These are phyloP conservation scores for Acipenser transmontanus DNA, from an alignment of 2,797 vertebrate species.

Conservation along the genomic window DNA sequence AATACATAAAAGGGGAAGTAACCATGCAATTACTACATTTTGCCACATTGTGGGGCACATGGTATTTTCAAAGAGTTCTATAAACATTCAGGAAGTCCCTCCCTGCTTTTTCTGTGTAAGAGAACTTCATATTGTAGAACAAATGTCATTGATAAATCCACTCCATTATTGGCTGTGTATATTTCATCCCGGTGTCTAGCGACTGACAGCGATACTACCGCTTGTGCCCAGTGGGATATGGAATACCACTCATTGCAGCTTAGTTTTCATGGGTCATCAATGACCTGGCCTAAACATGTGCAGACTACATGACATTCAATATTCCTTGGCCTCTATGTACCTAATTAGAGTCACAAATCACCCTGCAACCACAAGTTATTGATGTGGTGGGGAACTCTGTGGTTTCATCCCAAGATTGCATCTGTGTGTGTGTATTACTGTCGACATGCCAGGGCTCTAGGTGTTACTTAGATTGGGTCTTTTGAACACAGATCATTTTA, in stretches of 20 bases:
- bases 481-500: slow-evolving; percentile 1
- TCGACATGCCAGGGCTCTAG: neutral
- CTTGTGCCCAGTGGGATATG: slow-evolving; percentile 1
- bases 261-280: slow-evolving; percentile 8
- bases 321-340: neutral
- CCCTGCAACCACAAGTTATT: slow-evolving; percentile 4
- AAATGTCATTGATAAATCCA: slow-evolving; percentile 5
- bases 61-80: too few relatives aligned
- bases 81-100: too few relatives aligned
- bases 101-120: too few relatives aligned
- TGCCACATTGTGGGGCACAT: too few relatives aligned
- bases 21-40: too few relatives aligned
- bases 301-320: neutral
- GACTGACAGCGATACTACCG: neutral
- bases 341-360: slow-evolving; percentile 9
- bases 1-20: too few relatives aligned
- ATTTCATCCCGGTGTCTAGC: neutral
- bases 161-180: neutral
- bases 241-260: neutral
- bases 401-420: neutral
- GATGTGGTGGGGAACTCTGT: neutral
- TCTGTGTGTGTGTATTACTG: neutral
- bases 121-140: neutral
- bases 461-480: neutral
- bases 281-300: neutral